Evolutionary conservation across 1,140 invertebrate species (phyloP), one percentile per base, ranked within the genome.

Genomic region (Pentalonia nigronervosa): DNA sequence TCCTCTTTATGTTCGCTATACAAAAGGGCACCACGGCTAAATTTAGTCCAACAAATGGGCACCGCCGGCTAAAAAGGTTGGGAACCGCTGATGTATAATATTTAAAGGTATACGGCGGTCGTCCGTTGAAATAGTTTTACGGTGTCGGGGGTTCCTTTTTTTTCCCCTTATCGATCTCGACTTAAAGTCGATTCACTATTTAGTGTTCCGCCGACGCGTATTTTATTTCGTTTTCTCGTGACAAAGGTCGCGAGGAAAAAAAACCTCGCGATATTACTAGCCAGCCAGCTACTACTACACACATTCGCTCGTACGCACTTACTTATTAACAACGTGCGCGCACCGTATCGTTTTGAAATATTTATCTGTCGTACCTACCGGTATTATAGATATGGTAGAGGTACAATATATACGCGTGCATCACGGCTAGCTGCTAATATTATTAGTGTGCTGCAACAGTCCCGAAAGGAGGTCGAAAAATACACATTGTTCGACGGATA

Each of bases 151-250:
- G 14, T 76, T 34, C 60, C 60, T 76, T 76, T n/a, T 67, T 60
- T 67, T 17, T 0, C 60, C 60, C 60, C 60, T 76, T 76, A 76
- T 76, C 60, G 60, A 76, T 76, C 60, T 76, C 14, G n/a, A 76
- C n/a, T 76, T n/a, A n/a, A 76, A 76, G 60, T 76, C 60, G 60
- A 76, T 76, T 76, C n/a, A 76, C 60, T 76, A 76, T 76, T 76
- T 76, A 76, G 60, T 14, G 60, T 76, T n/a, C 60, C 60, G 60
- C 60, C 34, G 34, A 34, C 67, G 67, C 76, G 81, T 83, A 23
- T 83, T 83, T 83, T 83, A 41, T 83, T 41, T 83, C 81, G 81
- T 34, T 41, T 36, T 83, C 36, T 83, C 60, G 60, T 76, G 60
- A 76, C 60, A 76, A 76, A 76, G 60, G 60, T 83, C 81, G 36